A percentile compares a stretch with the other conserved stretches of the same genome.
Conservation (phyloP, 2,113 vertebrate species). For the Myrmecophaga tridactyla region DNA sequence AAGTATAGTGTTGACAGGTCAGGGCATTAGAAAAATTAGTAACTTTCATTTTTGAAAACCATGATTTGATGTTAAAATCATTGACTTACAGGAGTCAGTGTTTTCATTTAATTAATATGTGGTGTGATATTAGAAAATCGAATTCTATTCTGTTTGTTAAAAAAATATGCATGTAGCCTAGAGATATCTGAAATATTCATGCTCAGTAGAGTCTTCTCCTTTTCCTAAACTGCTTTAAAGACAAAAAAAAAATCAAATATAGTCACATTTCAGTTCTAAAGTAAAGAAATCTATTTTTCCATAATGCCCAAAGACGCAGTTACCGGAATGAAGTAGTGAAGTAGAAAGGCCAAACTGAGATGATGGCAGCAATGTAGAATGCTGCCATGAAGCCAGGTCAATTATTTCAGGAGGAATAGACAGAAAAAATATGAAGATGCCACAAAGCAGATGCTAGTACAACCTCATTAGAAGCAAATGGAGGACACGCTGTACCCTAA, state of each 20-base stretch:
- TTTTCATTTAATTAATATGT: conserved; percentile 50
- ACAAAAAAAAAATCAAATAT: background rate
- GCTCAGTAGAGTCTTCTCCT: background rate
- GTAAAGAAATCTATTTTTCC: background rate
- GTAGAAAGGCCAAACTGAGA: background rate
- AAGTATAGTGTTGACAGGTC: conserved; percentile 17
- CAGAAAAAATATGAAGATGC: background rate
- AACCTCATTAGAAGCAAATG: background rate
- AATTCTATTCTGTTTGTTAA: conserved; percentile 19
- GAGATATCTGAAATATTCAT: background rate
- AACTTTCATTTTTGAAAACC: background rate
- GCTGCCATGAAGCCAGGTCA: background rate
- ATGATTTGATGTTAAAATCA: conserved; percentile 46
- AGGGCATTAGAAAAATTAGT: background rate
- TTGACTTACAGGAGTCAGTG: background rate
- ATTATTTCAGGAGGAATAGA: background rate
- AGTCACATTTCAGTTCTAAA: background rate
- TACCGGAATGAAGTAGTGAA: background rate
- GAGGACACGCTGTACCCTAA: background rate
- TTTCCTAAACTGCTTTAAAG: background rate
- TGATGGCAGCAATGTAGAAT: background rate
- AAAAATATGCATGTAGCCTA: background rate
- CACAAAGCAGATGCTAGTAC: background rate
- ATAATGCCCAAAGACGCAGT: background rate
- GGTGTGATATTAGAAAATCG: background rate